Conservation (phyloP, 2,888 invertebrate species). For the Sepiola atlantica region DNA sequence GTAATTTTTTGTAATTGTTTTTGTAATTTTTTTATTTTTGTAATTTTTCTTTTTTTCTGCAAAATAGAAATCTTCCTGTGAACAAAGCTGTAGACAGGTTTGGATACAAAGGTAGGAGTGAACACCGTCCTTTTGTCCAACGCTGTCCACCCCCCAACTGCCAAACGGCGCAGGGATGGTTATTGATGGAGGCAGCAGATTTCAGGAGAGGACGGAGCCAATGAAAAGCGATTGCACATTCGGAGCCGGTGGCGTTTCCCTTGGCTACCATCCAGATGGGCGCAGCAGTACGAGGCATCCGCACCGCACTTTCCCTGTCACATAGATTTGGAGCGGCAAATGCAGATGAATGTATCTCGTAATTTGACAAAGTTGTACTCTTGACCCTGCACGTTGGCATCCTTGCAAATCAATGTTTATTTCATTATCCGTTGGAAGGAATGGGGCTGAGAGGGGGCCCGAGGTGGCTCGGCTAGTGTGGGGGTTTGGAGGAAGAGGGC, state of each 20-base stretch:
- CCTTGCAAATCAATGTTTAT: slow-evolving; percentile 41
- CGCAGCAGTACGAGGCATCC: background rate
- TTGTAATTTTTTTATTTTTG: no score
- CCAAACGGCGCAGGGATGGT: background rate
- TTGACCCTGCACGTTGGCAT: background rate
- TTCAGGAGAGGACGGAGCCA: background rate
- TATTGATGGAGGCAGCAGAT: background rate
- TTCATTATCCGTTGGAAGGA: slow-evolving; percentile 36
- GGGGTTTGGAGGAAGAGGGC: background rate
- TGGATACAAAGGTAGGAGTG: background rate
- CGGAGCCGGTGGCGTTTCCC: background rate
- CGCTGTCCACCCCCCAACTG: background rate
- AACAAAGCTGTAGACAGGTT: background rate
- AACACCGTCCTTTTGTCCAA: background rate
- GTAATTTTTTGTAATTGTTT: no score
- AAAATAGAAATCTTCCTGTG: background rate
- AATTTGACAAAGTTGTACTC: slow-evolving; percentile 45
- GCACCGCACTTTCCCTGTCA: background rate
- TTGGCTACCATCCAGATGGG: slow-evolving; percentile 42
- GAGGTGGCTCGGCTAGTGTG: background rate
- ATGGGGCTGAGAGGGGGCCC: background rate
- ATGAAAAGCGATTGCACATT: background rate
- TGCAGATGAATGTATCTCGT: slow-evolving; percentile 36
- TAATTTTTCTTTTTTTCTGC: no score
- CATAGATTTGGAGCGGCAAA: slow-evolving; percentile 13